Percentiles rank a stretch among this genome's conserved stretches.
Evolutionary conservation across 1,140 invertebrate genomes (phyloP).

Genomic region (Stegodyphus dumicola): DNA sequence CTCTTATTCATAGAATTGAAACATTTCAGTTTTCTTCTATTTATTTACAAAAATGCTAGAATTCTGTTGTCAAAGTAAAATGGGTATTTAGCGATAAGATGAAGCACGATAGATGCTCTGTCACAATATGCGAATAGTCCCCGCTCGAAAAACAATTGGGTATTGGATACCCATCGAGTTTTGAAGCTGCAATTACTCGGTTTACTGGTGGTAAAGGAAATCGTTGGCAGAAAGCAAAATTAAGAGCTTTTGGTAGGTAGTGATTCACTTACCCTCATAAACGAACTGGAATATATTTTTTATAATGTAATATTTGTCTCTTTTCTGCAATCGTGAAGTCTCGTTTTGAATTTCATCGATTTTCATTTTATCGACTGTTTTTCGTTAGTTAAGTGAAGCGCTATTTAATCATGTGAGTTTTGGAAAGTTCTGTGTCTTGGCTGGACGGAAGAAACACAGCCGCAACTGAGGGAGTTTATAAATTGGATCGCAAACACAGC

Average conservation of each 20-base stretch:
- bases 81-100: neutral
- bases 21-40: too few species aligned
- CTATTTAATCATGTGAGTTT: conserved; percentile 29
- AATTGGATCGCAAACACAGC: conserved; percentile 38
- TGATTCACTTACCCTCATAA: conserved; percentile 32
- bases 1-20: too few species aligned
- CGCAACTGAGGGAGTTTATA: conserved; percentile 26
- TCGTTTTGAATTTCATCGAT: conserved; percentile 22
- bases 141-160: conserved; percentile 29
- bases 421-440: conserved; percentile 11
- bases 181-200: conserved; percentile 38
- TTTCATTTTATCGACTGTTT: conserved; percentile 36
- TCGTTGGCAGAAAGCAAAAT: conserved; percentile 38
- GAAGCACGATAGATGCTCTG: neutral
- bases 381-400: conserved; percentile 29
- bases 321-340: conserved; percentile 9
- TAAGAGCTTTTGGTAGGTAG: conserved; percentile 25
- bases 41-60: too few species aligned
- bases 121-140: conserved; percentile 29
- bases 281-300: conserved; percentile 9
- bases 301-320: conserved; percentile 25
- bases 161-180: conserved; percentile 39
- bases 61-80: neutral
- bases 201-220: conserved; percentile 40
- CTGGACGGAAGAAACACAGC: conserved; percentile 20